phyloP scores from a whole-genome alignment of 2,888 invertebrate species.

The Pyrocoelia pectoralis region DNA sequence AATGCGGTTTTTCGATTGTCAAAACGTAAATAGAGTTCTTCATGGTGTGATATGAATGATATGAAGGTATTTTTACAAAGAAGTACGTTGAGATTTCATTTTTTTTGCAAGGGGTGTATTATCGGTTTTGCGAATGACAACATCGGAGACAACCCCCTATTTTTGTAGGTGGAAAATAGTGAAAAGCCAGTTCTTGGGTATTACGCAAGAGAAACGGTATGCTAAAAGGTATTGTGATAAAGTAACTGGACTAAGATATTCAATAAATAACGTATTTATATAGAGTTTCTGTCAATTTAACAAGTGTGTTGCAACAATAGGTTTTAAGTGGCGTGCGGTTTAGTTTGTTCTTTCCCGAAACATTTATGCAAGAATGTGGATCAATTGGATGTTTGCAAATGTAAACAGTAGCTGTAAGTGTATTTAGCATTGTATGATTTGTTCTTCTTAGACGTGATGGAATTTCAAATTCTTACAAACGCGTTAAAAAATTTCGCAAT shows the following conservation, averaged over 20 bases:
- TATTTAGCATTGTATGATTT: constrained; percentile 36
- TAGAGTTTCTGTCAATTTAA: constrained; percentile 25
- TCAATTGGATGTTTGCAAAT: constrained; percentile 38
- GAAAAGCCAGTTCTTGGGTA: constrained; percentile 24
- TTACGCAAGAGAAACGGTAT: constrained; percentile 22
- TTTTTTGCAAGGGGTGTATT: background rate
- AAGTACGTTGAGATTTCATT: background rate
- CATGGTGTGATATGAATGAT: too few species aligned
- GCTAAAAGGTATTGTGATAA: constrained; percentile 22
- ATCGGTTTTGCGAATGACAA: constrained; percentile 16
- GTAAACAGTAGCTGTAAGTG: constrained; percentile 43
- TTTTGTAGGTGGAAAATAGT: constrained; percentile 13
- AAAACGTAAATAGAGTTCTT: too few species aligned
- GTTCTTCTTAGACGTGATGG: constrained; percentile 27
- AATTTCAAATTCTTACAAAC: constrained; percentile 4
- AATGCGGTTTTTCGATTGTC: background rate
- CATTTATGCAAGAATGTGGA: constrained; percentile 42
- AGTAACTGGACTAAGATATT: constrained; percentile 11
- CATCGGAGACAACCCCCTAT: constrained; percentile 24
- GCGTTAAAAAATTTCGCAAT: too few species aligned
- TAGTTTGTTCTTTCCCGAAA: constrained; percentile 30
- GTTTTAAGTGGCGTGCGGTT: constrained; percentile 25
- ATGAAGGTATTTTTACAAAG: too few species aligned
- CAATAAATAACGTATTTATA: constrained; percentile 21
- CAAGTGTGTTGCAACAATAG: constrained; percentile 25